phyloP scores from a whole-genome alignment of 2,888 invertebrate genomes.

The Amiota minor region DNA sequence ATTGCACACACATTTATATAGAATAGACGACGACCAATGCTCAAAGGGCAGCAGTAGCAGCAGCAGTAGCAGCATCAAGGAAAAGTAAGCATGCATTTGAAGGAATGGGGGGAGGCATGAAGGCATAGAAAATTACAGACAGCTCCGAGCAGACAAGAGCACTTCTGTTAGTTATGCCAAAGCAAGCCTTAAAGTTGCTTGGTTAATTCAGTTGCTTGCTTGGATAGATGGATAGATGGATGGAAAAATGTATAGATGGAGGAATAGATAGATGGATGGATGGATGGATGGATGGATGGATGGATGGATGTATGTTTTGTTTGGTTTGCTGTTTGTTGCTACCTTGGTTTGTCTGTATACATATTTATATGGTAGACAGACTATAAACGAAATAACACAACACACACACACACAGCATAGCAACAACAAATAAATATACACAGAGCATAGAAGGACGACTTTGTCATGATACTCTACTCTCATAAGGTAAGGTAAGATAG shows the following conservation, averaged over 20 bases:
- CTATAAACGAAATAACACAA: not conserved
- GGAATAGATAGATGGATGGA: conserved; percentile 36
- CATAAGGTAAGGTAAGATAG: too few relatives aligned
- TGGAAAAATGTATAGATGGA: conserved; percentile 28
- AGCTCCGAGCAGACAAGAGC: conserved; percentile 55
- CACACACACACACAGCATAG: too few relatives aligned
- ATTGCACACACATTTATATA: conserved; percentile 46
- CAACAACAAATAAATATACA: too few relatives aligned
- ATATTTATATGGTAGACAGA: conserved; percentile 51
- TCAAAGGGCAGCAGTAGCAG: conserved; percentile 9
- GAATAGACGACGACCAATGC: conserved; percentile 1
- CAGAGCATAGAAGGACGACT: too few relatives aligned
- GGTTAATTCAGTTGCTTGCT: conserved; percentile 2
- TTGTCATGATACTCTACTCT: too few relatives aligned
- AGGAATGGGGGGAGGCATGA: conserved; percentile 25
- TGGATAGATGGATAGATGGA: conserved; percentile 44
- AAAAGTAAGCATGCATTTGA: not conserved
- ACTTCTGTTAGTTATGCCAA: conserved; percentile 44
- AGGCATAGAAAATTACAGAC: conserved; percentile 50
- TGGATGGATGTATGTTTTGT: not conserved
- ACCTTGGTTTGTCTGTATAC: conserved; percentile 37
- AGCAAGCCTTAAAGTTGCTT: conserved; percentile 34
- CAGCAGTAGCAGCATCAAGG: conserved; percentile 1
- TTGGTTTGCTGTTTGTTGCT: conserved; percentile 40
- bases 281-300: conserved; percentile 36